A percentile compares a stretch with the other conserved stretches of the same genome.
phyloP scores from a whole-genome alignment of 2,113 vertebrate species.

The Phylloscopus whistleri region DNA sequence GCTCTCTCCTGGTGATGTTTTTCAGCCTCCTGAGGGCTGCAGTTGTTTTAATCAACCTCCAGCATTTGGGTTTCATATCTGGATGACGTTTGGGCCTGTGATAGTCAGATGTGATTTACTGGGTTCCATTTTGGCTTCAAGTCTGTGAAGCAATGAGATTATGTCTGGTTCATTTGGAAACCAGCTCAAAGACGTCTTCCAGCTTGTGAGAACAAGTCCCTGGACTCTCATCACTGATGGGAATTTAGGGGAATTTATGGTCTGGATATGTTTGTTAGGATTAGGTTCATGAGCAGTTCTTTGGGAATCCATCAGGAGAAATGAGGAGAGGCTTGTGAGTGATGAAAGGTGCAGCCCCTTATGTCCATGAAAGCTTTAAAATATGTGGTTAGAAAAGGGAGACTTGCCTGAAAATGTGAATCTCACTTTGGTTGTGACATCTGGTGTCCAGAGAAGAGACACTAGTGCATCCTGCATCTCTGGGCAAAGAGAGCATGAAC shows the following conservation, averaged over 20 bases:
- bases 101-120: not conserved
- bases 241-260: not conserved
- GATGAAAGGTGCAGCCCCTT: not conserved
- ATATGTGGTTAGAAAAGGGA: not conserved
- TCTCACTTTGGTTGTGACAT: not conserved
- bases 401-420: fast-evolving
- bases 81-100: not conserved
- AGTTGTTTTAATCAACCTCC: not conserved
- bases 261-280: not conserved
- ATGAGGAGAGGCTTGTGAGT: not conserved
- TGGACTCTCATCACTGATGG: not conserved
- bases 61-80: not conserved
- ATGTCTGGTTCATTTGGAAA: slow-evolving; percentile 46
- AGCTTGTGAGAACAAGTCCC: not conserved
- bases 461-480: not conserved
- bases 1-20: not conserved
- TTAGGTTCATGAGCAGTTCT: not conserved
- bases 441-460: not conserved
- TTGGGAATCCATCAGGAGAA: not conserved
- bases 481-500: not conserved
- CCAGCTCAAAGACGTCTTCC: not conserved
- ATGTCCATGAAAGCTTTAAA: not conserved
- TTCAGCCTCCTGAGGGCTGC: not conserved
- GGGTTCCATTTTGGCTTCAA: not conserved
- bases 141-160: slow-evolving; percentile 19